Evolutionary conservation across 1,140 invertebrate species (phyloP).

Genomic region (Manduca sexta): DNA sequence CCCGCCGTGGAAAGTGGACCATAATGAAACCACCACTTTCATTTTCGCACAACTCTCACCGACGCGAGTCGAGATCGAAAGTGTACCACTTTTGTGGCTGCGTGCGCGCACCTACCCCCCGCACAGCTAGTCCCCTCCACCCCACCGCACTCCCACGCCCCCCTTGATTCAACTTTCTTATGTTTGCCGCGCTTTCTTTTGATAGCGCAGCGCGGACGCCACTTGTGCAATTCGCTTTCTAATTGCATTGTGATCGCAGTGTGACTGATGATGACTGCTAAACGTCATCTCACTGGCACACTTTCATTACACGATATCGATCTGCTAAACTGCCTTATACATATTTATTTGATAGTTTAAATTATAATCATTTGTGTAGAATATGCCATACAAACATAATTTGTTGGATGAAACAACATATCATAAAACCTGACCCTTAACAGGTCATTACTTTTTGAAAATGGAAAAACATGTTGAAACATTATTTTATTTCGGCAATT

Average conservation of each 20-base stretch:
- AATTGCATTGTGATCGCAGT: conserved; percentile 65
- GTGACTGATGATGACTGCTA: conserved; percentile 38
- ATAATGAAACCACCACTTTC: conserved; percentile 69
- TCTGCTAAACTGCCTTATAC: neutral
- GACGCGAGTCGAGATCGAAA: conserved; percentile 65
- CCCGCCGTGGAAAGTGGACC: conserved; percentile 64
- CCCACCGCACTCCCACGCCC: conserved; percentile 15
- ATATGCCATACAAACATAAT: no score
- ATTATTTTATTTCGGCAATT: no score
- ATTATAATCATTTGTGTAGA: no score
- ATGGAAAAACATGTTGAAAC: no score
- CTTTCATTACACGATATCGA: conserved; percentile 27
- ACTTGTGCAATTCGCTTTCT: conserved; percentile 68
- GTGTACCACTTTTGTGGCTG: conserved; percentile 66
- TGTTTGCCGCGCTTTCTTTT: conserved; percentile 59
- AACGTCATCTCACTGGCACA: conserved; percentile 38
- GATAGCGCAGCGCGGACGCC: conserved; percentile 32
- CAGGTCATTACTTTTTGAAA: no score
- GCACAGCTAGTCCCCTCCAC: conserved; percentile 13
- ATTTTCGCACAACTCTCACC: conserved; percentile 71
- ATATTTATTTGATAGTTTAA: no score
- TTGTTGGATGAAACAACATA: no score
- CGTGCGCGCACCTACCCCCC: conserved; percentile 56
- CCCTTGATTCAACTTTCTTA: conserved; percentile 49
- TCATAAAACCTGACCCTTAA: no score